Base-by-base conservation (phyloP, 2,797 vertebrate genomes). In the Hybognathus amarus region DNA sequence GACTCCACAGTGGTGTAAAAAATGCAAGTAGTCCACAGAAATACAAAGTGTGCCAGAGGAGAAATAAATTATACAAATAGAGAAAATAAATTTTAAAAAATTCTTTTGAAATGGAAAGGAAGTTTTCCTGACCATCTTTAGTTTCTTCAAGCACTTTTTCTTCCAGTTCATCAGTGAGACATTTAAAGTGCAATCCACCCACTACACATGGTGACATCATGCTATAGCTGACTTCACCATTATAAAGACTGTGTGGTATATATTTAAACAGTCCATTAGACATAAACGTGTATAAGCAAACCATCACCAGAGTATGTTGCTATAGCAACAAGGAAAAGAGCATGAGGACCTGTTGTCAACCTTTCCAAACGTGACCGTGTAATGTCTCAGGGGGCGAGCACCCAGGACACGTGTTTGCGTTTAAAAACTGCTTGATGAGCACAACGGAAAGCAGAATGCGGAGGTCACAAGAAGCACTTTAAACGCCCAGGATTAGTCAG, bases 31-130 rank as follows among this genome's bases (percentile, higher is more conserved):
- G 42, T 82, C 59, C 38, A 45, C 6, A 13, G 82, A 76, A 59
- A 80, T 78, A 74, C 64, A 82, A 84, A 75, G 70, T 86, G 76
- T 73, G 87, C 82, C 87, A 81, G 85, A 82, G 73, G 56, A 89
- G 82, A 71, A 77, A 67, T 74, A 50, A 82, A 66, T 75, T 40
- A 67, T 30, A 66, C 13, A 38, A 82, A 61, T 85, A 15, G 82
- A 11, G 15, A 30, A 40, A 75, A 64, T 86, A 80, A 79, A 20
- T 33, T 33, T 3, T 3, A 61, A 88, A 33, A 2, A 74, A 30
- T 45, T 59, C 18, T 61, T 27, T 59, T n/a, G 18, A 56, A 24
- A 45, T 18, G 12, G 42, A 40, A 68, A 22, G 54, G 3, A 68
- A 66, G 18, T n/a, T 50, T 47, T 77, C n/a, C 10, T 77, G 17